Conservation (phyloP, 2,797 vertebrate species). For the Sebastes hubbsi region DNA sequence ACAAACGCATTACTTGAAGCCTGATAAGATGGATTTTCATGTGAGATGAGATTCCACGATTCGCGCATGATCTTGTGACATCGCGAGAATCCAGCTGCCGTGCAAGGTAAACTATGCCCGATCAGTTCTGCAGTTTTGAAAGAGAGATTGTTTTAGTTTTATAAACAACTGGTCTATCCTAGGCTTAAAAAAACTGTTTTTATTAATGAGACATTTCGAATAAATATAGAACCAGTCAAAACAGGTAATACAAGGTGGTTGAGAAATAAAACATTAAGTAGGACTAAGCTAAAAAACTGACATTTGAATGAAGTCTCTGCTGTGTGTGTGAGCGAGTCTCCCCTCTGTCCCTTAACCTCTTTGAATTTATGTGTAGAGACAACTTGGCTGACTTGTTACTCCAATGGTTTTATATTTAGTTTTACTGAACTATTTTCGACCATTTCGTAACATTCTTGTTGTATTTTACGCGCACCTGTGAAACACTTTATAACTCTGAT, state of each 20-base stretch:
- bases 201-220: background rate
- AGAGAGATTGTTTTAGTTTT: background rate
- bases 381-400: background rate
- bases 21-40: no score
- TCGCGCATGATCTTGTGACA: rapidly evolving
- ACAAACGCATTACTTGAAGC: no score
- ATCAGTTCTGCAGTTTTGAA: background rate
- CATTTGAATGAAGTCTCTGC: background rate
- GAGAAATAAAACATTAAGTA: background rate
- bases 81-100: no score
- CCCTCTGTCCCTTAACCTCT: rapidly evolving
- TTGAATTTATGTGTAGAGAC: background rate
- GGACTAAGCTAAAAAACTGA: background rate
- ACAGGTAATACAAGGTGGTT: background rate
- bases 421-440: background rate
- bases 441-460: background rate
- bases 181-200: background rate
- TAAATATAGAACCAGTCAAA: background rate
- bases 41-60: no score
- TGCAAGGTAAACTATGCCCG: no score
- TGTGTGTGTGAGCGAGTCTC: background rate
- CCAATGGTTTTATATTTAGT: background rate
- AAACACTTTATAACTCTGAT: no score
- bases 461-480: background rate
- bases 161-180: background rate